Evolutionary conservation across 2,888 invertebrate genomes (phyloP), one percentile per base, ranked within the genome.

Genomic region (Nemotelus pantherinus): DNA sequence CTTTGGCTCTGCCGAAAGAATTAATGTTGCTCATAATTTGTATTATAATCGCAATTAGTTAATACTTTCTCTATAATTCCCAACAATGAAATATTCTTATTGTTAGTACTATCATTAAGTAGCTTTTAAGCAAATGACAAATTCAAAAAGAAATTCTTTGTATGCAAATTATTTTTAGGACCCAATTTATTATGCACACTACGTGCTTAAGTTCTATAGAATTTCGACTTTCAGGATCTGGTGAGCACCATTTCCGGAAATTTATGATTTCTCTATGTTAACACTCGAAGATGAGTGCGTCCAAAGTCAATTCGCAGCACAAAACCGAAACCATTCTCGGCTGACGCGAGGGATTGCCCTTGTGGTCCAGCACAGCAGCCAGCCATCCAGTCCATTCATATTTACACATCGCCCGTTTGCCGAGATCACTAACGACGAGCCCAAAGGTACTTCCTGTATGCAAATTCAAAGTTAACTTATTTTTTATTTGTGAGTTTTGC

Each of bases 261-360:
- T 63, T 63, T 63, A 63, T 63, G 63, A 63, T 63, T 63, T 63
- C 10, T 43, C 63, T 41, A 41, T 63, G 63, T 41, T 63, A 63
- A 63, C 63, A 43, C 25, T 25, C 25, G 25, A 25, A 25, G 25
- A 25, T 25, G 25, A 58, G 39, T 58, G 39, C 5, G 58, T 25
- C 25, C 58, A 10, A 58, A 25, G 25, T 25, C 6, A n/a, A 58
- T 58, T 58, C 39, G 25, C n/a, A 58, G 4, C 39, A 58, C 58
- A 58, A 58, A 5, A 5, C 25, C 58, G 39, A 6, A 58, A 57
- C 53, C 7, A 53, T 10, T 53, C 7, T 10, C 53, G 7, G 58
- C 6, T 58, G 58, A 39, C 5, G 58, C 58, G 25, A 25, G 25
- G 25, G 25, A 25, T 25, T 25, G 25, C 25, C 25, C 25, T 25